Base-by-base conservation (phyloP, 1,140 invertebrate species). In the Adoxophyes honmai region DNA sequence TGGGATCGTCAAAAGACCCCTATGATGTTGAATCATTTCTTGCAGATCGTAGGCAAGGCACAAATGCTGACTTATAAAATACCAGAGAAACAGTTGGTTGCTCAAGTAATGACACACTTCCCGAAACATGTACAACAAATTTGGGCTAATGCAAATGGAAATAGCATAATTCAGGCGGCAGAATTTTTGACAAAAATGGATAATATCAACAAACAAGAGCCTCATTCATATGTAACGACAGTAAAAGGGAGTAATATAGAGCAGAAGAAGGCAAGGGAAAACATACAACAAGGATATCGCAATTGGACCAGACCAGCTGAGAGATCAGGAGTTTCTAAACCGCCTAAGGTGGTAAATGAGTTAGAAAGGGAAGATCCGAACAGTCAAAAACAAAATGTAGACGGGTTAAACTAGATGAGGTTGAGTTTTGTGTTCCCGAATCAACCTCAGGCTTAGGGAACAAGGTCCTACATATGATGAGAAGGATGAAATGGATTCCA, bases 141-240 rank as follows among this genome's bases (percentile, higher is more conserved):
- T 0, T 39, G 38, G 38, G 38, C 14, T 4, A 15, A 4, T 0
- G 14, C 38, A 2, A 16, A 39, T 16, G 16, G 14, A 1, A 39
- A 13, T 16, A 39, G 13, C 13, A 39, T 39, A 15, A 6, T 39
- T 1, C 7, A 16, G 1, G 16, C 15, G 14, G 38, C 38, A 0
- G 38, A 39, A 16, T 39, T 39, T 39, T 16, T 39, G 9, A 39
- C 13, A 39, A 39, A 15, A 15, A 39, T 39, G 38, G 38, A 39
- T 10, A 10, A 39, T 15, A 39, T 39, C 1, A 39, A 8, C 1
- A 39, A 39, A 16, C 38, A 39, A 7, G 38, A 39, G 8, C 5
- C 14, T 15, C 38, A 39, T 6, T 6, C 4, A 1, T 39, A 16
- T n/a, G 15, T 13, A 13, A 38, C 36, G 11, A 10, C 14, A 0